A percentile compares a stretch with the other conserved stretches of the same genome.
Conservation (phyloP, 2,888 invertebrate species). For the Lasioglossum vierecki region DNA sequence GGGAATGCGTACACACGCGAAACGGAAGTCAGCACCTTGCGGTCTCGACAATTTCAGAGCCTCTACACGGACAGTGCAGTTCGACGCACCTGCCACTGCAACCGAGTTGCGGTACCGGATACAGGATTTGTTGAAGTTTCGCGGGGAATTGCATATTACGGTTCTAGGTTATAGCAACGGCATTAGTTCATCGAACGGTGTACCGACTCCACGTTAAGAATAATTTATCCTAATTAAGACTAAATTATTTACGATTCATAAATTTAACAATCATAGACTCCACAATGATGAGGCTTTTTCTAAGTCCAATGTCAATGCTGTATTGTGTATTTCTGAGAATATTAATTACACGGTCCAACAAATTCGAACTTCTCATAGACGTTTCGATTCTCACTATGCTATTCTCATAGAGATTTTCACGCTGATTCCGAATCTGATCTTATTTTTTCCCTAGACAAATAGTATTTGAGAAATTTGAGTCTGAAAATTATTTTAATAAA, state of each 20-base stretch:
- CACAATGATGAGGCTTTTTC: background rate
- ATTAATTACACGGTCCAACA: too few species aligned
- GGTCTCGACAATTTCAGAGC: slow-evolving; percentile 65
- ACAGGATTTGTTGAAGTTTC: slow-evolving; percentile 53
- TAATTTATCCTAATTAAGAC: slow-evolving; percentile 16
- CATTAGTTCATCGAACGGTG: slow-evolving; percentile 11
- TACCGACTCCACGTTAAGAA: background rate
- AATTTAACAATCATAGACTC: background rate
- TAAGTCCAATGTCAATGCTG: too few species aligned
- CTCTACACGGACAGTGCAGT: slow-evolving; percentile 71
- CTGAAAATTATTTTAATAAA: background rate
- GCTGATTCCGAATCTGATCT: too few species aligned
- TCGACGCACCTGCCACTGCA: slow-evolving; percentile 71
- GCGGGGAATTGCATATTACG: slow-evolving; percentile 40
- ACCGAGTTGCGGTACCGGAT: slow-evolving; percentile 41
- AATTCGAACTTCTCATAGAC: too few species aligned
- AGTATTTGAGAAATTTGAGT: too few species aligned
- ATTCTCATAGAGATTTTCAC: too few species aligned
- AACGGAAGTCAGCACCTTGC: slow-evolving; percentile 46
- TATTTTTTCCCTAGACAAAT: too few species aligned
- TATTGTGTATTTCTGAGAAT: too few species aligned
- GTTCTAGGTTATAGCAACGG: slow-evolving; percentile 18
- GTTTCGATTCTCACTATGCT: too few species aligned
- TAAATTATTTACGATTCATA: background rate
- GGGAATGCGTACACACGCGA: slow-evolving; percentile 26